phyloP scores from a whole-genome alignment of 2,113 vertebrate species.

The Campylomormyrus tamandua region DNA sequence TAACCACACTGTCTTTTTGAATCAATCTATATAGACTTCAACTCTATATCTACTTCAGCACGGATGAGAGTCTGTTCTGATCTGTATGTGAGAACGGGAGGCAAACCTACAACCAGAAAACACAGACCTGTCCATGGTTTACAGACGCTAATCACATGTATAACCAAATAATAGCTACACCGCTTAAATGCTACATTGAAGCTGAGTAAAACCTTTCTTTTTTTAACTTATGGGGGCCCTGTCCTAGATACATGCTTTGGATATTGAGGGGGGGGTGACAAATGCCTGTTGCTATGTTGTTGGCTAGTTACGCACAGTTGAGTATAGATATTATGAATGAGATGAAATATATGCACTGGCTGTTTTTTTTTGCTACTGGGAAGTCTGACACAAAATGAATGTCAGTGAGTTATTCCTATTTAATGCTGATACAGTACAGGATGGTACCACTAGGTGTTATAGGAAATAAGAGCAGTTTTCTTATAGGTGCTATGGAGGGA shows the following conservation, averaged over 20 bases:
- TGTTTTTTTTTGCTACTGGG: constrained; percentile 10
- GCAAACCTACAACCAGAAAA: not conserved
- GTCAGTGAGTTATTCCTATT: not conserved
- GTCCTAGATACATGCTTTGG: constrained; percentile 33
- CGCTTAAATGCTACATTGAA: constrained; percentile 29
- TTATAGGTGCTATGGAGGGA: constrained; percentile 1
- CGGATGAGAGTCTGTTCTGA: not conserved
- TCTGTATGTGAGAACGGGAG: not conserved
- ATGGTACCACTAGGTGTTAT: constrained; percentile 4
- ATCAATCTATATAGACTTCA: not conserved
- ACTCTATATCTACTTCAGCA: not conserved
- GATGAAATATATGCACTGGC: not conserved
- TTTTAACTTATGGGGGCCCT: constrained; percentile 18
- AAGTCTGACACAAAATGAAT: not conserved
- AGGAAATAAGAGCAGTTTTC: constrained; percentile 18
- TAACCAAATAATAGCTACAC: constrained; percentile 13
- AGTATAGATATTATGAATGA: not conserved
- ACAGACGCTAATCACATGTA: constrained; percentile 2
- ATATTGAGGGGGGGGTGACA: not conserved
- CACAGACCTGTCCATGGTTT: not conserved
- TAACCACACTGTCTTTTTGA: not conserved
- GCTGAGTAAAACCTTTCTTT: constrained; percentile 15
- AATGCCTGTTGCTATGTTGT: not conserved
- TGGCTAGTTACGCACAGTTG: not conserved
- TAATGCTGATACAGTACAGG: constrained; percentile 22